Evolutionary conservation across 2,888 invertebrate genomes (phyloP).

Genomic region (Plagodis dolabraria): DNA sequence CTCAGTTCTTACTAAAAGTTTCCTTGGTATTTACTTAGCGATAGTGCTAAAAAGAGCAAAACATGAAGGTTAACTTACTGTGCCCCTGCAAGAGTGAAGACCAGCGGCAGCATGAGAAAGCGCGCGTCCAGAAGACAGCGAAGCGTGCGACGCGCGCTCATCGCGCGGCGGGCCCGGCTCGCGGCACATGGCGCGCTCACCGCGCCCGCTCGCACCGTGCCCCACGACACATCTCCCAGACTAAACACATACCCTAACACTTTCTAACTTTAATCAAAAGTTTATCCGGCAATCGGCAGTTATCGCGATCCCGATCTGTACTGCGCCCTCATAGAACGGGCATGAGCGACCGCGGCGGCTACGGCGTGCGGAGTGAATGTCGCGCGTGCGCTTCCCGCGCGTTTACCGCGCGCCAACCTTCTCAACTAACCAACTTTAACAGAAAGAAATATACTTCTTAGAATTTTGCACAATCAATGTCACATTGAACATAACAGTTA

Average conservation of each 20-base stretch:
- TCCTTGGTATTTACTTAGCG: too few relatives aligned
- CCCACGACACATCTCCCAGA: slow-evolving; percentile 29
- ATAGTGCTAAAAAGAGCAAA: too few relatives aligned
- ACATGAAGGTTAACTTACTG: slow-evolving; percentile 60
- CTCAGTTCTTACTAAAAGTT: too few relatives aligned
- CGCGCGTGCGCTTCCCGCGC: slow-evolving; percentile 76
- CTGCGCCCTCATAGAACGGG: slow-evolving; percentile 42
- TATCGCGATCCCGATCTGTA: slow-evolving; percentile 57
- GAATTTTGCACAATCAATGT: slow-evolving; percentile 36
- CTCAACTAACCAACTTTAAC: slow-evolving; percentile 44
- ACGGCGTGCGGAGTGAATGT: slow-evolving; percentile 68
- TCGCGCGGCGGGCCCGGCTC: slow-evolving; percentile 67
- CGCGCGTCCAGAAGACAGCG: slow-evolving; percentile 55
- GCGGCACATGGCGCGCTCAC: slow-evolving; percentile 72
- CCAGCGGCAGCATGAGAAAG: slow-evolving; percentile 52
- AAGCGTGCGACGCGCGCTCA: slow-evolving; percentile 72
- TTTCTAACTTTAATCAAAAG: slow-evolving; percentile 14
- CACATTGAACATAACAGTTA: slow-evolving; percentile 16
- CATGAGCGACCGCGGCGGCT: slow-evolving; percentile 68
- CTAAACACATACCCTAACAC: slow-evolving; percentile 30
- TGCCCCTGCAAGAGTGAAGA: slow-evolving; percentile 59
- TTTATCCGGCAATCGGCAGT: slow-evolving; percentile 19
- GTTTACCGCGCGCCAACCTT: slow-evolving; percentile 40
- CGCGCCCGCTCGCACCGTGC: slow-evolving; percentile 40
- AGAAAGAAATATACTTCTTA: slow-evolving; percentile 23